Conservation (phyloP, 2,888 invertebrate species). For the Lasioglossum oenotherae region DNA sequence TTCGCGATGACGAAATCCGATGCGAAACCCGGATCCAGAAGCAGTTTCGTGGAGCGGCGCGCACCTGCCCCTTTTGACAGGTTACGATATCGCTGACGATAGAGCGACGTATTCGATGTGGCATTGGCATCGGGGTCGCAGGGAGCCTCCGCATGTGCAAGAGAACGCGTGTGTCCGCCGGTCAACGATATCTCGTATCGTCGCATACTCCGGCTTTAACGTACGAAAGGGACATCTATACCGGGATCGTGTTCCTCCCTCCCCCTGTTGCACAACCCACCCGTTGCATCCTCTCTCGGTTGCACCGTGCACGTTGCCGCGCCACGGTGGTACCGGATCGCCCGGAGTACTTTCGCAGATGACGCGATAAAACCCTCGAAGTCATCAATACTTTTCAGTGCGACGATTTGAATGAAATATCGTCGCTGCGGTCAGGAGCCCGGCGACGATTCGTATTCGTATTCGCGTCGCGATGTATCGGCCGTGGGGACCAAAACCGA, state of each 20-base stretch:
- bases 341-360: slow-evolving; percentile 66
- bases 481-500: background rate
- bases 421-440: slow-evolving; percentile 45
- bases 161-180: slow-evolving; percentile 11
- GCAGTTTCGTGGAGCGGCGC: slow-evolving; percentile 27
- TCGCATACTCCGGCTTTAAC: slow-evolving; percentile 30
- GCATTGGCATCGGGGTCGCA: slow-evolving; percentile 25
- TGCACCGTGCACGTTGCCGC: slow-evolving; percentile 7
- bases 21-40: slow-evolving; percentile 48
- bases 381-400: slow-evolving; percentile 76
- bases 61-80: slow-evolving; percentile 58
- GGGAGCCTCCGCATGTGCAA: background rate
- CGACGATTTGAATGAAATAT: slow-evolving; percentile 75
- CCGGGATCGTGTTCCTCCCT: slow-evolving; percentile 13
- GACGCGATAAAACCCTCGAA: slow-evolving; percentile 72
- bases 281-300: background rate
- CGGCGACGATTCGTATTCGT: slow-evolving; percentile 63
- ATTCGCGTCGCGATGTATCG: slow-evolving; percentile 54
- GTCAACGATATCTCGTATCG: slow-evolving; percentile 41
- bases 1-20: slow-evolving; percentile 61
- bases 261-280: background rate
- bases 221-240: slow-evolving; percentile 32
- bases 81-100: slow-evolving; percentile 60
- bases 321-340: slow-evolving; percentile 55
- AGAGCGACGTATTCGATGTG: slow-evolving; percentile 49